Percentiles rank a stretch among this genome's conserved stretches.
Conservation (phyloP, 2,888 invertebrate genomes). For the Limnephilus auricula region DNA sequence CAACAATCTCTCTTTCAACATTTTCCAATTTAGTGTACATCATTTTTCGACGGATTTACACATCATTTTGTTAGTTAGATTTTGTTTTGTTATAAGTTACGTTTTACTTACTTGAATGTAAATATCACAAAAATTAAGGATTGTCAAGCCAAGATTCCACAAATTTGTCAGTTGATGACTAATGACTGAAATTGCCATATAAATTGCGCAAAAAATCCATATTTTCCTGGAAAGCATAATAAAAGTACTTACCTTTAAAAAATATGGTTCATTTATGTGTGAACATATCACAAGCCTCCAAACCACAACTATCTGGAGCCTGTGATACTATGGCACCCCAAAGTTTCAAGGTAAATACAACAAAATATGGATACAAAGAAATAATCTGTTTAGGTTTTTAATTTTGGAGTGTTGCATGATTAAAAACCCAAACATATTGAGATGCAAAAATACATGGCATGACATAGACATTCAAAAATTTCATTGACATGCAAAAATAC, state of each 20-base stretch:
- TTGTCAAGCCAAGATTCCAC: neutral
- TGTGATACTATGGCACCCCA: no score
- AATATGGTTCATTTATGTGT: no score
- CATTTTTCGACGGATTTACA: neutral
- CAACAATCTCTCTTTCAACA: slow-evolving; percentile 14
- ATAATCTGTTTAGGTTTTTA: no score
- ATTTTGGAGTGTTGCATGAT: no score
- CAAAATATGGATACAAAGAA: no score
- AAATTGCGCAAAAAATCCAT: neutral
- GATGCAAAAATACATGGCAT: no score
- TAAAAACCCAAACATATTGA: no score
- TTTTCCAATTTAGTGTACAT: neutral
- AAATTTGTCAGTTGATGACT: slow-evolving; percentile 56
- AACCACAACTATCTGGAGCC: no score
- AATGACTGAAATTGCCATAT: slow-evolving; percentile 52
- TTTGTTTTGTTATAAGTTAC: neutral
- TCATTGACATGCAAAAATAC: no score
- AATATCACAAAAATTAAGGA: slow-evolving; percentile 35
- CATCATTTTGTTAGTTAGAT: neutral
- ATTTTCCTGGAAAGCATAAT: neutral
- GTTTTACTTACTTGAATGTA: slow-evolving; percentile 22
- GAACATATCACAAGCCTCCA: neutral
- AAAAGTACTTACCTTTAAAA: neutral
- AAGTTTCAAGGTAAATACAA: no score
- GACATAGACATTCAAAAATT: no score